Conservation (phyloP, 2,888 invertebrate species). For the Drosophila dives region DNA sequence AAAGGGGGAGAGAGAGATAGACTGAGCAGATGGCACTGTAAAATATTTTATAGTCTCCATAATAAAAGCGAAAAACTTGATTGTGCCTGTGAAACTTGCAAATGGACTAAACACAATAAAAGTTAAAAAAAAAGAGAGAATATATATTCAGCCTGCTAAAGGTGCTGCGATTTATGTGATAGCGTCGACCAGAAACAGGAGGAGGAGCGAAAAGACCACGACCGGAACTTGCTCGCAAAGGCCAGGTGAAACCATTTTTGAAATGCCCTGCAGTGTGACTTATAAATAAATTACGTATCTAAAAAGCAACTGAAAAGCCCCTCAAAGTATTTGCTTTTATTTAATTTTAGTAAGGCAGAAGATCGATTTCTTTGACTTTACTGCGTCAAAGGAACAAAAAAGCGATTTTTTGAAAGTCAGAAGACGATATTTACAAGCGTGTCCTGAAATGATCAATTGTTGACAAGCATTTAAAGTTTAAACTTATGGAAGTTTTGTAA, state of each 20-base stretch:
- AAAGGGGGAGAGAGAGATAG: conserved; percentile 31
- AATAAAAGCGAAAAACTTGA: conserved; percentile 75
- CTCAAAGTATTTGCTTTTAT: not conserved
- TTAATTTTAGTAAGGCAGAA: not conserved
- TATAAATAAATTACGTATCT: not conserved
- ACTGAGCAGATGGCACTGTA: conserved; percentile 61
- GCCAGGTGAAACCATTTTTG: conserved; percentile 23
- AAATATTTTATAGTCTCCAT: conserved; percentile 66
- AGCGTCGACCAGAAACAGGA: conserved; percentile 25
- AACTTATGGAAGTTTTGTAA: not conserved
- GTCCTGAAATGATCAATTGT: not conserved
- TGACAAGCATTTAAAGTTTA: not conserved
- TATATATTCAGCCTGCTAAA: conserved; percentile 30
- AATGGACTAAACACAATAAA: conserved; percentile 36
- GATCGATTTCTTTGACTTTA: not conserved
- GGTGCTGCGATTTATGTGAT: conserved; percentile 57
- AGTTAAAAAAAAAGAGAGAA: not conserved
- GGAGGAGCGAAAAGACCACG: conserved; percentile 3
- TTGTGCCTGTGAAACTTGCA: conserved; percentile 60
- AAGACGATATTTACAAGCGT: not conserved
- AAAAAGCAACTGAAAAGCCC: not conserved
- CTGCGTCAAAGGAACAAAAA: not conserved
- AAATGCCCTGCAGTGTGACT: conserved; percentile 20
- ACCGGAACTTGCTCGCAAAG: conserved; percentile 18
- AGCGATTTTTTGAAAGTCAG: not conserved